phyloP scores from a whole-genome alignment of 2,888 invertebrate genomes.

The Cosmopolites sordidus region DNA sequence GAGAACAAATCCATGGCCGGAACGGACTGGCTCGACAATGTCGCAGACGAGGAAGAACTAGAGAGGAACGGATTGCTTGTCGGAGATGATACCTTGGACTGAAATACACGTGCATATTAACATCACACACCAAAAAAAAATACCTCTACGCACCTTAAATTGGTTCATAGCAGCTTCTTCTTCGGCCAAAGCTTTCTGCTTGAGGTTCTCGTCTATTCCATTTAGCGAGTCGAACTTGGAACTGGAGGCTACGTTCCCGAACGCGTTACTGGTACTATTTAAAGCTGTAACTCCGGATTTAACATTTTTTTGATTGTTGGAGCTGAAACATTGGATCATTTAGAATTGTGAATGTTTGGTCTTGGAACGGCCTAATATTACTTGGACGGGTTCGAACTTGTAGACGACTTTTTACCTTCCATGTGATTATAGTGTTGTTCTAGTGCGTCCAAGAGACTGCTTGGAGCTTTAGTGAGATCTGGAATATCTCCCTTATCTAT shows the following conservation, averaged over 20 bases:
- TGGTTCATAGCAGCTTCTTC: constrained; percentile 95
- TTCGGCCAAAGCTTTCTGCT: constrained; percentile 86
- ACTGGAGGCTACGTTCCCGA: constrained; percentile 71
- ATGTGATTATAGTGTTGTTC: constrained; percentile 91
- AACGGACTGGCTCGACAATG: constrained; percentile 31
- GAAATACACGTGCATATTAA: constrained; percentile 26
- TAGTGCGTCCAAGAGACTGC: constrained; percentile 92
- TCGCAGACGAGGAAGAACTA: constrained; percentile 43
- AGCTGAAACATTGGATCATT: background rate
- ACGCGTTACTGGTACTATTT: constrained; percentile 82
- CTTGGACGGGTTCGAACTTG: constrained; percentile 30
- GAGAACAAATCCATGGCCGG: constrained; percentile 70
- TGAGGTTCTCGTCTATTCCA: constrained; percentile 80
- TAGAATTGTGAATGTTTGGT: too few relatives aligned
- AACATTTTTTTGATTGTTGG: constrained; percentile 83
- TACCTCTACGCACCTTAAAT: constrained; percentile 84
- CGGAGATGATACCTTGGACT: constrained; percentile 65
- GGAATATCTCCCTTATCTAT: constrained; percentile 99
- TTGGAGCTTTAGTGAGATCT: constrained; percentile 95
- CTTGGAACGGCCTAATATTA: too few relatives aligned
- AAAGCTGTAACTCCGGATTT: constrained; percentile 84
- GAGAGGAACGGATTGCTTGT: constrained; percentile 81
- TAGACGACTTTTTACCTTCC: constrained; percentile 88
- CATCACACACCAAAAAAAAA: too few relatives aligned
- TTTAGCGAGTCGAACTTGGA: constrained; percentile 52